Evolutionary conservation across 2,113 vertebrate species (phyloP), one percentile per base, ranked within the genome.

Genomic region (Brachyhypopomus gauderio): DNA sequence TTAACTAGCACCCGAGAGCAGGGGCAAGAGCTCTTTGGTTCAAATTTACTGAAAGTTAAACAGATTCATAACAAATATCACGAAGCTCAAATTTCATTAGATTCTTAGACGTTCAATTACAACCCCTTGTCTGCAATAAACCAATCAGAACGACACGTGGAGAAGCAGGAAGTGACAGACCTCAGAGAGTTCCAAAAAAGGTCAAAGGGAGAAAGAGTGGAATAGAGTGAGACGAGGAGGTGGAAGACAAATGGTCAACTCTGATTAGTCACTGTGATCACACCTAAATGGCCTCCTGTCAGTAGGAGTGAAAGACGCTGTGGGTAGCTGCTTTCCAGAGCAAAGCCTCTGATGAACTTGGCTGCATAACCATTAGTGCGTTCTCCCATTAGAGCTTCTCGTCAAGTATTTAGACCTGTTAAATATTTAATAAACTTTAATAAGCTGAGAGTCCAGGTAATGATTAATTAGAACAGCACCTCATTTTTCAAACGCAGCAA

Each of bases 341-440:
- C 17, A 45, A 45, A 52, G 70, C 62, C 34, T 74, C 72, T 63
- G 27, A 45, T 66, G 58, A 75, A 82, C 70, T 81, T 36, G 58
- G 60, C 62, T 73, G 25, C 63, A 73, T 58, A 75, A 60, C 38
- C 69, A 38, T 62, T 30, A 64, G 77, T 79, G 74, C 59, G 30
- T 85, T 75, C 84, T 82, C 27, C 86, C 80, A 82, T 77, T 70
- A 79, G 55, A 82, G 79, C 69, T 78, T 77, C 70, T 80, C 78
- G 69, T 82, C 69, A 74, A 83, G 78, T 75, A 78, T 82, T 86
- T 81, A 83, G 84, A 78, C 84, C 73, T 56, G 36, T 62, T 83
- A 72, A 74, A 82, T 85, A 85, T 85, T 85, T 85, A 41, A 85
- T 77, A 23, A 85, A 77, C 84, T 83, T 85, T 83, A 85, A 83